phyloP scores from a whole-genome alignment of 2,113 vertebrate genomes.

The Miniopterus natalensis region DNA sequence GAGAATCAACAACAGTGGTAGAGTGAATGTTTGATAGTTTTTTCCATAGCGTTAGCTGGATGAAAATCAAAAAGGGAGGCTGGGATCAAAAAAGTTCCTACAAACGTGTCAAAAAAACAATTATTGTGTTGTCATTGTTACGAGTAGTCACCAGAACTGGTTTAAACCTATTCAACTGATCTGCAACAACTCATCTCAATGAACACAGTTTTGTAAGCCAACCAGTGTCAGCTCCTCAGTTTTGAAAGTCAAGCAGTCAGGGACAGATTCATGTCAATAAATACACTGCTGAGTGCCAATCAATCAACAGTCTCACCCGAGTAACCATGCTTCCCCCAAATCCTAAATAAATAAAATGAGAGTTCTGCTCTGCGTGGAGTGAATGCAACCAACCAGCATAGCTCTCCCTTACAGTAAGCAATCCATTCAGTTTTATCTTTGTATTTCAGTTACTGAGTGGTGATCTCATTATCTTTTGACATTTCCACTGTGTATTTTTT shows the following conservation, averaged over 20 bases:
- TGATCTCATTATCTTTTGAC: neutral
- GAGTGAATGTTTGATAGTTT: neutral
- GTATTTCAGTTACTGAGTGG: conserved; percentile 1
- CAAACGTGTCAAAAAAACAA: neutral
- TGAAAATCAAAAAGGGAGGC: neutral
- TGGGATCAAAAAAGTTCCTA: neutral
- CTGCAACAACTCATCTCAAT: neutral
- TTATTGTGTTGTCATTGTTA: neutral
- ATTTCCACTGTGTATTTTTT: neutral
- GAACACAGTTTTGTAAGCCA: neutral
- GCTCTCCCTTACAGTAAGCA: neutral
- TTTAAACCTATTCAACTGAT: conserved; percentile 13
- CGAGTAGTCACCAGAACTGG: neutral
- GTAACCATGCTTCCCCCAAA: neutral
- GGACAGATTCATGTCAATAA: neutral
- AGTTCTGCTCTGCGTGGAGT: neutral
- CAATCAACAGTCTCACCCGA: neutral
- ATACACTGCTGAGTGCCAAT: neutral
- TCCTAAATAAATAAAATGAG: neutral
- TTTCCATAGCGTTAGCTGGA: neutral
- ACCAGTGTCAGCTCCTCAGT: neutral
- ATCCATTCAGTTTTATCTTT: neutral
- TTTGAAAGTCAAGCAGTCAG: conserved; percentile 35
- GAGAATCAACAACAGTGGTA: neutral
- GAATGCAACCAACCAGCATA: neutral